A percentile compares a stretch with the other conserved stretches of the same genome.
Conservation (phyloP, 2,113 vertebrate genomes). For the Dipodomys ordii region DNA sequence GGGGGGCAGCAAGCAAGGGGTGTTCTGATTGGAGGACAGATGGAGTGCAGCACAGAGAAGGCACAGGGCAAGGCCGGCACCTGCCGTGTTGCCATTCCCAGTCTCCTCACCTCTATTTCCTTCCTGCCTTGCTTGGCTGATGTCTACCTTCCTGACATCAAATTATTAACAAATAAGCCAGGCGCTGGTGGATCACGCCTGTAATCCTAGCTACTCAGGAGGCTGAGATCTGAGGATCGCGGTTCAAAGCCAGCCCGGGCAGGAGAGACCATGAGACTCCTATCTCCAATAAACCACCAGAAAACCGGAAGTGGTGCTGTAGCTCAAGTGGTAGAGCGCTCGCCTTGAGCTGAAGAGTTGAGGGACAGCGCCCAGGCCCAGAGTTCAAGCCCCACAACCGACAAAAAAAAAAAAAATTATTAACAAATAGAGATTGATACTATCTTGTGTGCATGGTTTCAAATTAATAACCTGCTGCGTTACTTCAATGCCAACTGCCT, state of each 20-base stretch:
- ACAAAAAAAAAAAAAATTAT: too few species aligned
- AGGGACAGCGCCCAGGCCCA: too few species aligned
- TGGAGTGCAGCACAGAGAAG: not conserved
- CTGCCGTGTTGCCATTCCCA: not conserved
- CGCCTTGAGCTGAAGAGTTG: too few species aligned
- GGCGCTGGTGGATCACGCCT: too few species aligned
- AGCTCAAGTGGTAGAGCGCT: too few species aligned
- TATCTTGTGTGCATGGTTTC: not conserved
- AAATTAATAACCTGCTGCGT: not conserved
- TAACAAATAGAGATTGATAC: not conserved
- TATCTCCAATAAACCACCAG: too few species aligned
- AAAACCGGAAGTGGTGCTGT: too few species aligned
- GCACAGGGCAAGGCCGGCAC: not conserved
- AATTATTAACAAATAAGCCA: not conserved
- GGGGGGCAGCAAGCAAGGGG: not conserved
- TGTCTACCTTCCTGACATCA: not conserved
- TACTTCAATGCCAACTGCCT: not conserved
- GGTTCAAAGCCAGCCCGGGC: too few species aligned
- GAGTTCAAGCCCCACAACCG: too few species aligned
- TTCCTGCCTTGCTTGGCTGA: not conserved
- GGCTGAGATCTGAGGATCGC: too few species aligned
- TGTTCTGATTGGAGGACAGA: not conserved
- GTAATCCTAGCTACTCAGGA: too few species aligned
- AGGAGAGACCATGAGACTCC: too few species aligned
- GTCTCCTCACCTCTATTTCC: not conserved